Percentiles rank a stretch among this genome's conserved stretches.
Conservation (phyloP, 1,140 invertebrate species). For the Drosophila gunungcola region DNA sequence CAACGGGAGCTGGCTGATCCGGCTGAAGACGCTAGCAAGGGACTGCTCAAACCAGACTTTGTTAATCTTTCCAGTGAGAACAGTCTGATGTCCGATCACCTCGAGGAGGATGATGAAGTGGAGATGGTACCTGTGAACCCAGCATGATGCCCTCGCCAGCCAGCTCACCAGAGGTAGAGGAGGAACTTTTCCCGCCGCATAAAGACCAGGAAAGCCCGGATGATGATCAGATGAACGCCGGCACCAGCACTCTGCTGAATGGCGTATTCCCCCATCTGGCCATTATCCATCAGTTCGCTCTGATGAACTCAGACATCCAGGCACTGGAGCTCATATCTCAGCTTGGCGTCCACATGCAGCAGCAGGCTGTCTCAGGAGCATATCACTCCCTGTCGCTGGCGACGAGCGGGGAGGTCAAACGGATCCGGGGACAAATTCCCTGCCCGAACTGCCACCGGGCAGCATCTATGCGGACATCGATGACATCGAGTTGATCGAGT, state of each 20-base stretch:
- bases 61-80: slow-evolving; percentile 73
- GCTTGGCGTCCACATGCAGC: slow-evolving; percentile 79
- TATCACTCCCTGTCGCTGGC: slow-evolving; percentile 63
- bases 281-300: slow-evolving; percentile 77
- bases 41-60: slow-evolving; percentile 26
- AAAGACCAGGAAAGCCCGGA: slow-evolving; percentile 1
- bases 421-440: background rate
- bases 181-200: background rate
- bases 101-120: slow-evolving; percentile 59
- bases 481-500: slow-evolving; percentile 80
- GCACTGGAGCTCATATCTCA: slow-evolving; percentile 79
- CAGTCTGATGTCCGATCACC: slow-evolving; percentile 64
- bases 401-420: slow-evolving; percentile 8
- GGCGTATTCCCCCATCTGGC: slow-evolving; percentile 78
- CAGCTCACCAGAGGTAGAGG: slow-evolving; percentile 36
- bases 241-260: slow-evolving; percentile 62
- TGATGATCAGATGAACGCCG: slow-evolving; percentile 59
- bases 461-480: slow-evolving; percentile 76
- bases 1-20: slow-evolving; percentile 65
- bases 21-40: slow-evolving; percentile 6
- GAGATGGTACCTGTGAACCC: slow-evolving; percentile 68
- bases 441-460: slow-evolving; percentile 55
- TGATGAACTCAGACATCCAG: slow-evolving; percentile 76
- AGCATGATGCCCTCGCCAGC: slow-evolving; percentile 52
- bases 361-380: slow-evolving; percentile 66